phyloP scores from a whole-genome alignment of 2,888 invertebrate genomes.

The Torymus auratus region DNA sequence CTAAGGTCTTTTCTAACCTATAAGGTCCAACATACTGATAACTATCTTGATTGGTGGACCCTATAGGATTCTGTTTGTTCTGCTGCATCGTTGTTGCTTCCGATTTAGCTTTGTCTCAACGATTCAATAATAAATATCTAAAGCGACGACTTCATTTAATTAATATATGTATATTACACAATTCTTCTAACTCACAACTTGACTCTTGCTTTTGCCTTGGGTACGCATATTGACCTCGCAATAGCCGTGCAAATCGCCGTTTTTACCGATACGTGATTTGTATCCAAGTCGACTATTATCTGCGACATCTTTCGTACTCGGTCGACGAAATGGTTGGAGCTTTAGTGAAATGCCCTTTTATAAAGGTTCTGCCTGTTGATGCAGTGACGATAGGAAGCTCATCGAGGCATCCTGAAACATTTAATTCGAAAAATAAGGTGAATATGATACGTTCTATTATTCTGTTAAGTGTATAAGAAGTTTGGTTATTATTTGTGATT shows the following conservation, averaged over 20 bases:
- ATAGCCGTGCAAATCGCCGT: neutral
- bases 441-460: no score
- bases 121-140: neutral
- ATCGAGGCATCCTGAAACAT: no score
- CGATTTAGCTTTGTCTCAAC: conserved; percentile 19
- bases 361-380: neutral
- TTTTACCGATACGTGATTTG: neutral
- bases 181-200: conserved; percentile 42
- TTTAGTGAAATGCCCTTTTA: conserved; percentile 2
- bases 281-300: neutral
- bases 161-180: neutral
- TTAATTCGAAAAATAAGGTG: no score
- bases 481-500: no score
- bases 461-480: no score
- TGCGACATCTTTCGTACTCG: conserved; percentile 16
- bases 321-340: neutral
- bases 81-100: conserved; percentile 68
- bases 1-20: conserved; percentile 98
- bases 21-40: conserved; percentile 99
- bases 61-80: conserved; percentile 72
- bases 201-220: conserved; percentile 45
- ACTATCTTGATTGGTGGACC: conserved; percentile 80
- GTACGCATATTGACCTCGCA: conserved; percentile 29
- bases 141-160: neutral
- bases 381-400: no score